phyloP scores from a whole-genome alignment of 2,797 vertebrate species.

The Otus scops region DNA sequence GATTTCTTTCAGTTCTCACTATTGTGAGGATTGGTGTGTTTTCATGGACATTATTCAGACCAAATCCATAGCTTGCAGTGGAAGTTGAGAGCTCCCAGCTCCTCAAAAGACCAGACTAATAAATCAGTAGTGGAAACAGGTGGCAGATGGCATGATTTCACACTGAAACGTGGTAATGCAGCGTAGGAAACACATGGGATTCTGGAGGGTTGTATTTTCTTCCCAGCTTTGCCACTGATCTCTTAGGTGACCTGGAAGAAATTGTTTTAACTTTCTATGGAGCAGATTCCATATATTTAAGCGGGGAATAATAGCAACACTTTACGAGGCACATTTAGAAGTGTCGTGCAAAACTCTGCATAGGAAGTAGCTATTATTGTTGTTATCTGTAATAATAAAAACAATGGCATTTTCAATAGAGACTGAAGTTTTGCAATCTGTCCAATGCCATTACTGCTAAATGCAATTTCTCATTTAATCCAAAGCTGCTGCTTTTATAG shows the following conservation, averaged over 20 bases:
- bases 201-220: background rate
- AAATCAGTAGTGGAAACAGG: background rate
- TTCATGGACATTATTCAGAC: background rate
- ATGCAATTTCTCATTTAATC: conserved; percentile 6
- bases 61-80: background rate
- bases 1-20: background rate
- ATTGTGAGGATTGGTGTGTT: background rate
- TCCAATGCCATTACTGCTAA: background rate
- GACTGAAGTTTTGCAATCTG: background rate
- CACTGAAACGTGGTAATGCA: background rate
- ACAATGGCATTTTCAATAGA: background rate
- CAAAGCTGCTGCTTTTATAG: background rate
- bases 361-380: background rate
- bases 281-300: background rate
- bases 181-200: background rate
- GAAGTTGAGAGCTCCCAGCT: background rate
- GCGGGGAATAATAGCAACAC: background rate
- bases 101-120: background rate
- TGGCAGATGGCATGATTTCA: background rate
- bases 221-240: background rate
- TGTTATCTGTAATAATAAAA: background rate
- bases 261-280: background rate
- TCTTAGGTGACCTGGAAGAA: background rate
- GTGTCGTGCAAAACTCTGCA: background rate
- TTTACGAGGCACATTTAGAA: background rate